Evolutionary conservation across 2,888 invertebrate genomes (phyloP).

Genomic region (Aporophyla nigra): DNA sequence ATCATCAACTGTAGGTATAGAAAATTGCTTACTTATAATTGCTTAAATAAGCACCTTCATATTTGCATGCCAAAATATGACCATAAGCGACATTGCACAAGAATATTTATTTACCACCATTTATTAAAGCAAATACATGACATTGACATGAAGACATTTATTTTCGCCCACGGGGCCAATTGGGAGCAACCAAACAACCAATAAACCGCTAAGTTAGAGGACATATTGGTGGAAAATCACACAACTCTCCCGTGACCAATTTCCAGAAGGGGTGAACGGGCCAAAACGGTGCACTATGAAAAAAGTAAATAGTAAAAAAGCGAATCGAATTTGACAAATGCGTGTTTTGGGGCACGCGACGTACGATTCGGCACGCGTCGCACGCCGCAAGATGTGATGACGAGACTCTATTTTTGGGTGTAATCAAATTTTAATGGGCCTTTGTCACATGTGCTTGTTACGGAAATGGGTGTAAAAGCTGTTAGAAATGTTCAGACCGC

Average conservation of each 20-base stretch:
- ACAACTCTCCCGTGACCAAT: slow-evolving; percentile 87
- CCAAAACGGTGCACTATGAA: slow-evolving; percentile 76
- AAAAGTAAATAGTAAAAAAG: slow-evolving; percentile 88
- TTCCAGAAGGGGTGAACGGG: slow-evolving; percentile 80
- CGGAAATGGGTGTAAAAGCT: slow-evolving; percentile 61
- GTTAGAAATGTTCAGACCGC: slow-evolving; percentile 32
- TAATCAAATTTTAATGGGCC: slow-evolving; percentile 74
- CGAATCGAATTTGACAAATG: slow-evolving; percentile 89
- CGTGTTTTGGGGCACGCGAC: slow-evolving; percentile 89
- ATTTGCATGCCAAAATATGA: too few relatives aligned
- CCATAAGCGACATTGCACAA: too few relatives aligned
- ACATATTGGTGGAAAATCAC: slow-evolving; percentile 86
- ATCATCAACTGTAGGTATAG: too few relatives aligned
- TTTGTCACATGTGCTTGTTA: slow-evolving; percentile 70
- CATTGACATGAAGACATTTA: slow-evolving; percentile 38
- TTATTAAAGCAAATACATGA: neutral
- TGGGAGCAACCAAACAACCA: slow-evolving; percentile 67
- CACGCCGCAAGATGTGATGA: slow-evolving; percentile 72
- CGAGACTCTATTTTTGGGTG: slow-evolving; percentile 72
- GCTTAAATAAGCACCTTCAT: too few relatives aligned
- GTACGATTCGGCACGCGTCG: slow-evolving; percentile 78
- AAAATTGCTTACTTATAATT: too few relatives aligned
- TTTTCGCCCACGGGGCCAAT: slow-evolving; percentile 76
- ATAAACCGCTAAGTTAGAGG: slow-evolving; percentile 85
- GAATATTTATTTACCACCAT: too few relatives aligned